Evolutionary conservation across 2,113 vertebrate genomes (phyloP).

Genomic region (Reinhardtius hippoglossoides): DNA sequence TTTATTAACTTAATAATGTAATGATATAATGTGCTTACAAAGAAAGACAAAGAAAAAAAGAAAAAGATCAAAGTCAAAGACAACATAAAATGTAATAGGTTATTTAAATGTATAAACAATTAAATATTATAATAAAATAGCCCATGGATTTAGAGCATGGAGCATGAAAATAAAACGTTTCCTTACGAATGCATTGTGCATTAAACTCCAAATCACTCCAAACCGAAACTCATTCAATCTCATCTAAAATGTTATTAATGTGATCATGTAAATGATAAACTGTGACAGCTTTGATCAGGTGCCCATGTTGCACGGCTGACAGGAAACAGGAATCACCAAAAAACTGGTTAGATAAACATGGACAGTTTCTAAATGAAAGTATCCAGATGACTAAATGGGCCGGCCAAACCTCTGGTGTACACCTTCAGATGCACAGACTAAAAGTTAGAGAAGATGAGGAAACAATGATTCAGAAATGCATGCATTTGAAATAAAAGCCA

Average conservation of each 20-base stretch:
- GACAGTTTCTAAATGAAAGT: slow-evolving; percentile 11
- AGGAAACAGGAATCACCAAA: slow-evolving; percentile 14
- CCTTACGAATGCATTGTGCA: neutral
- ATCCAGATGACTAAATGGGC: slow-evolving; percentile 7
- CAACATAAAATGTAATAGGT: too few species aligned
- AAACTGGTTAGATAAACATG: slow-evolving; percentile 34
- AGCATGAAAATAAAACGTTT: neutral
- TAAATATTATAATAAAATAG: neutral
- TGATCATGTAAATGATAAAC: neutral
- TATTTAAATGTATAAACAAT: too few species aligned
- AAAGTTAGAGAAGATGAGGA: neutral
- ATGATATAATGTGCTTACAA: too few species aligned
- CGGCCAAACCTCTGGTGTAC: slow-evolving; percentile 22
- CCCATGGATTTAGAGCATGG: neutral
- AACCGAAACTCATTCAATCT: neutral
- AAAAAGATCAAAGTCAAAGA: too few species aligned
- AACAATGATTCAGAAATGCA: neutral
- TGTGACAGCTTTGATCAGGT: neutral
- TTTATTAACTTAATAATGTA: too few species aligned
- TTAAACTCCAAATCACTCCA: neutral
- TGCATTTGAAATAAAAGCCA: neutral
- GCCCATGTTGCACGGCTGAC: neutral
- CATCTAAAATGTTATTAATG: neutral
- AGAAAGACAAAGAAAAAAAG: too few species aligned
- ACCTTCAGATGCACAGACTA: slow-evolving; percentile 7